phyloP scores from a whole-genome alignment of 2,888 invertebrate species.

The Chelonus formosanus region DNA sequence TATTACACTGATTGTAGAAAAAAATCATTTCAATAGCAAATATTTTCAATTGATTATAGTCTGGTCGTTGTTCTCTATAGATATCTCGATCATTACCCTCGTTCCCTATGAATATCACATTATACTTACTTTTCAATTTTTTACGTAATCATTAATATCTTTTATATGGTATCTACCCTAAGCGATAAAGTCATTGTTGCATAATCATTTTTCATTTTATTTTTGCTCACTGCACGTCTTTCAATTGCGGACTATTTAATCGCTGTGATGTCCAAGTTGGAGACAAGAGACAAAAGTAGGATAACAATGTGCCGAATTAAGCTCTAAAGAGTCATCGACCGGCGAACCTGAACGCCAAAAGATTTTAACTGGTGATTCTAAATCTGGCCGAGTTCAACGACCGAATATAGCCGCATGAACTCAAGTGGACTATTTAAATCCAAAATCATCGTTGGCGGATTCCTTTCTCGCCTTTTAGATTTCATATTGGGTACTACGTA shows the following conservation, averaged over 20 bases:
- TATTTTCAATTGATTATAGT: not conserved
- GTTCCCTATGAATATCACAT: slow-evolving; percentile 15
- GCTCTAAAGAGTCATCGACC: slow-evolving; percentile 32
- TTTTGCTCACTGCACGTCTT: too few species aligned
- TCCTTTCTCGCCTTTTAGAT: slow-evolving; percentile 16
- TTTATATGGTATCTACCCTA: too few species aligned
- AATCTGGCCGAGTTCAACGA: slow-evolving; percentile 34
- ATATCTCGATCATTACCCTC: slow-evolving; percentile 15
- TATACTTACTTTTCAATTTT: slow-evolving; percentile 5
- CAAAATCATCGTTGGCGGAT: slow-evolving; percentile 13
- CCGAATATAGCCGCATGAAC: slow-evolving; percentile 32
- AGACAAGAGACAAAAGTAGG: slow-evolving; percentile 12
- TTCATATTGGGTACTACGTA: not conserved
- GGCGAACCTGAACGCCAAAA: slow-evolving; percentile 33
- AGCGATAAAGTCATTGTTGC: too few species aligned
- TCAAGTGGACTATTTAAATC: slow-evolving; percentile 31
- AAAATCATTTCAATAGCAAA: too few species aligned
- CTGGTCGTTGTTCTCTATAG: not conserved
- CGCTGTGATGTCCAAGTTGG: not conserved
- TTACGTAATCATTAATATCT: too few species aligned
- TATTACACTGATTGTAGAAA: too few species aligned
- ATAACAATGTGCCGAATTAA: slow-evolving; percentile 21
- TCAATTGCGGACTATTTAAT: not conserved
- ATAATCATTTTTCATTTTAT: too few species aligned
- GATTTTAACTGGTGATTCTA: slow-evolving; percentile 28